These are phyloP conservation scores for Tylochromis polylepis DNA, from an alignment of 2,113 vertebrate species.

Conservation along the genomic window DNA sequence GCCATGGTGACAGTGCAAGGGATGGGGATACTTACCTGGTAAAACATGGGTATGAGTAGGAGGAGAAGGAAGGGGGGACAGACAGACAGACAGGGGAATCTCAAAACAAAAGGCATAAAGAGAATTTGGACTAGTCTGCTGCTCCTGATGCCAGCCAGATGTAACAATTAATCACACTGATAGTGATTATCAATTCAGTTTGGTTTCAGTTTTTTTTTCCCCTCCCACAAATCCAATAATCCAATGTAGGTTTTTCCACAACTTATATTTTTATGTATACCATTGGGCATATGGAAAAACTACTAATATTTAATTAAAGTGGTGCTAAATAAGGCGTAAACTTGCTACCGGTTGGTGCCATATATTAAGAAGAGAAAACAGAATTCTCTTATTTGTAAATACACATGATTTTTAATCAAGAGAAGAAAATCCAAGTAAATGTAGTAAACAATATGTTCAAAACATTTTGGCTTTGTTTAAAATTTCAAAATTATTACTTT, in stretches of 20 bases:
- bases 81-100: slow-evolving; percentile 57
- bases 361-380: background rate
- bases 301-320: background rate
- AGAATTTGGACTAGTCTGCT: slow-evolving; percentile 75
- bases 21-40: slow-evolving; percentile 76
- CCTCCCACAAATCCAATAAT: slow-evolving; percentile 9
- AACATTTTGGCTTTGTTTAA: background rate
- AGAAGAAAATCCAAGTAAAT: background rate
- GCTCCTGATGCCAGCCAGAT: slow-evolving; percentile 72
- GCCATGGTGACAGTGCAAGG: slow-evolving; percentile 93
- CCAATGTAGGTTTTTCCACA: slow-evolving; percentile 1
- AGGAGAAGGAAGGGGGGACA: slow-evolving; percentile 33
- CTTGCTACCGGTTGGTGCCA: background rate
- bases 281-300: slow-evolving; percentile 68
- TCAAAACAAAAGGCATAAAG: slow-evolving; percentile 69
- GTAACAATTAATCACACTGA: slow-evolving; percentile 61
- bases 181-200: slow-evolving; percentile 70
- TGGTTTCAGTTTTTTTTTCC: slow-evolving; percentile 72
- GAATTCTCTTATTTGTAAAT: background rate
- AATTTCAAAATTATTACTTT: background rate
- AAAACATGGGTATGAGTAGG: slow-evolving; percentile 55
- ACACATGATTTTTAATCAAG: background rate
- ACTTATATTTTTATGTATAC: slow-evolving; percentile 56
- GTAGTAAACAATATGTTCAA: background rate
- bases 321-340: background rate